Evolutionary conservation across 2,113 vertebrate genomes (phyloP).

Genomic region (Megatriorchis doriae): DNA sequence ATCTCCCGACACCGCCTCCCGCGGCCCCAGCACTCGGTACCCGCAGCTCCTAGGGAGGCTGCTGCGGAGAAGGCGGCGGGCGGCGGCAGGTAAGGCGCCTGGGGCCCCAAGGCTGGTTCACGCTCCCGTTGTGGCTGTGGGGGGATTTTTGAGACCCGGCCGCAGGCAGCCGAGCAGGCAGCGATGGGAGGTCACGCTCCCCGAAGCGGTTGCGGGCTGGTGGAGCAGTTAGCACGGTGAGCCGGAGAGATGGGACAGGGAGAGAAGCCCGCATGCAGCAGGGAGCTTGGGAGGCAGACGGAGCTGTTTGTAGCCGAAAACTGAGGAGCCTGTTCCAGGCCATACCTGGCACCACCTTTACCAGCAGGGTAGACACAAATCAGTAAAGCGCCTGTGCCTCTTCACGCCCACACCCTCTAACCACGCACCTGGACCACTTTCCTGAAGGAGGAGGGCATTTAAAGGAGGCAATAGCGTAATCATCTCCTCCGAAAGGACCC

Average conservation of each 20-base stretch:
- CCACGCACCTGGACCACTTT: neutral
- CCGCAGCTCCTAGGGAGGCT: neutral
- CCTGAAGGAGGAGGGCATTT: neutral
- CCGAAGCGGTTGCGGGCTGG: fast-evolving
- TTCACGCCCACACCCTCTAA: neutral
- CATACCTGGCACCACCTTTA: neutral
- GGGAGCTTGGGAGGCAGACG: neutral
- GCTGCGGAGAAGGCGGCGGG: neutral
- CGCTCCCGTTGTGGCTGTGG: fast-evolving
- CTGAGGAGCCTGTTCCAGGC: neutral
- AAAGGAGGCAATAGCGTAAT: neutral
- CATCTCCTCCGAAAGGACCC: neutral
- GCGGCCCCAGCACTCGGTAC: fast-evolving
- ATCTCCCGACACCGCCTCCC: neutral
- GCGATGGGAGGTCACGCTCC: fast-evolving
- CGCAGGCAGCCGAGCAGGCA: neutral
- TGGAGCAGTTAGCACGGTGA: neutral
- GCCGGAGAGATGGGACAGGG: neutral
- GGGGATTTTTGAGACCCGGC: neutral
- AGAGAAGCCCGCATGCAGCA: neutral
- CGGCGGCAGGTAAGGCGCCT: too few relatives aligned
- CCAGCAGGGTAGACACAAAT: neutral
- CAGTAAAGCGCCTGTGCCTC: neutral
- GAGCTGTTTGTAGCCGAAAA: neutral
- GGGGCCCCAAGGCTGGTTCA: fast-evolving